Conservation (phyloP, 53 echinoderm and acorn worm species). For the Apostichopus leukothele region DNA sequence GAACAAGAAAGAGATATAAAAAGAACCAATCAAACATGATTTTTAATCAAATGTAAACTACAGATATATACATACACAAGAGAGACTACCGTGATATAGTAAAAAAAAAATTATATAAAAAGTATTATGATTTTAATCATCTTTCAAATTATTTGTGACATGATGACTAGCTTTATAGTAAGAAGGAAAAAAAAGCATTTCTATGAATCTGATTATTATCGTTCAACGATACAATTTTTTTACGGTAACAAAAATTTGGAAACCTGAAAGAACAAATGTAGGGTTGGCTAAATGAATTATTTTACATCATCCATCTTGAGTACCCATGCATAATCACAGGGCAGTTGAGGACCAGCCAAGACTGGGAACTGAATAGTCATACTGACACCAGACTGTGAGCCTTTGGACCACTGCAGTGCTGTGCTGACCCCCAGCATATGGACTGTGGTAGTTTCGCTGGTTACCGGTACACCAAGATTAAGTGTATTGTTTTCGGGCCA, state of each 20-base stretch:
- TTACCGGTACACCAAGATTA: conserved; percentile 55
- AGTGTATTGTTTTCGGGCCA: conserved; percentile 76
- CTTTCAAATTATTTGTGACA: too few species aligned
- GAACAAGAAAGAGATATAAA: too few species aligned
- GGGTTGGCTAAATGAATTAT: conserved; percentile 8
- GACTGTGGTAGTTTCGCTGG: conserved; percentile 49
- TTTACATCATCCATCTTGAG: conserved; percentile 58
- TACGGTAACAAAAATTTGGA: too few species aligned
- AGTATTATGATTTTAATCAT: too few species aligned
- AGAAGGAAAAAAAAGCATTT: background rate
- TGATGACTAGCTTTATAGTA: too few species aligned
- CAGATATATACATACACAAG: too few species aligned
- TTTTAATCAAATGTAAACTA: too few species aligned
- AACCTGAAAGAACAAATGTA: too few species aligned
- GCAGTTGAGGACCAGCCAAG: conserved; percentile 34
- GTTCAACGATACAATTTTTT: too few species aligned
- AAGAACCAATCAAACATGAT: too few species aligned
- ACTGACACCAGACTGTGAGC: conserved; percentile 24
- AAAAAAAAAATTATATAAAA: too few species aligned
- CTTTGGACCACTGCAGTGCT: conserved; percentile 59
- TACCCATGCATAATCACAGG: conserved; percentile 78
- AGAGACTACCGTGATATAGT: too few species aligned
- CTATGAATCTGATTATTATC: background rate
- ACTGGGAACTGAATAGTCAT: conserved; percentile 59
- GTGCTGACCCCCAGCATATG: conserved; percentile 62